These are phyloP conservation scores for Leucopsar rothschildi DNA, from an alignment of 2,113 vertebrate genomes.

Conservation along the genomic window DNA sequence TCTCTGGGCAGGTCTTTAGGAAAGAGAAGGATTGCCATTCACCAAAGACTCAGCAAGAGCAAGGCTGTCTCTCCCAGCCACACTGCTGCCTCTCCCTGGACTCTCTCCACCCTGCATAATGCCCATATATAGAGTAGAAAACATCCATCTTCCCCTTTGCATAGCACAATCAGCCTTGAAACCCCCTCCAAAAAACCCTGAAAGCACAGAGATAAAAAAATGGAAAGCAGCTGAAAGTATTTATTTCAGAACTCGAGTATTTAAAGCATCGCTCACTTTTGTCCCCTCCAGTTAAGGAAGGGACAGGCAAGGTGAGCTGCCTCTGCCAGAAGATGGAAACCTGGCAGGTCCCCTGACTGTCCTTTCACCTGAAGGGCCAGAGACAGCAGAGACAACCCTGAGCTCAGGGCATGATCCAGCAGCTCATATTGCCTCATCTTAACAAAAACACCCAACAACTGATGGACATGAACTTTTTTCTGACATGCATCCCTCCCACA, in stretches of 20 bases:
- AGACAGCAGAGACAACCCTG: neutral
- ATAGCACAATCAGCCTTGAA: neutral
- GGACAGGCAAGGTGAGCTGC: neutral
- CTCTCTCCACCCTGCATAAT: neutral
- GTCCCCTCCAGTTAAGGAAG: neutral
- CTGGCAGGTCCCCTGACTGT: neutral
- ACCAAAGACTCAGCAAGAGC: neutral
- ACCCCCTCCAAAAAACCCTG: neutral
- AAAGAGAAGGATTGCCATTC: neutral
- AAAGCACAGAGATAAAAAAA: neutral
- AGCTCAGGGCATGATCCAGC: neutral
- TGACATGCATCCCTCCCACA: neutral
- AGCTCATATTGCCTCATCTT: neutral
- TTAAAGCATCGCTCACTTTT: neutral
- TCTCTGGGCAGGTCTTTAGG: neutral
- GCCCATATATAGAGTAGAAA: neutral
- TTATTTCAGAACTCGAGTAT: neutral
- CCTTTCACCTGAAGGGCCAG: neutral
- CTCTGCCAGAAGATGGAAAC: neutral
- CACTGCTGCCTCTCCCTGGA: neutral
- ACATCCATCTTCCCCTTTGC: neutral
- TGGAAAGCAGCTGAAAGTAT: neutral
- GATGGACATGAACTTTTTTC: neutral
- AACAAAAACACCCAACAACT: neutral
- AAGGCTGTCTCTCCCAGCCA: neutral